Evolutionary conservation across 2,113 vertebrate genomes (phyloP).

Genomic region (Neofelis nebulosa): DNA sequence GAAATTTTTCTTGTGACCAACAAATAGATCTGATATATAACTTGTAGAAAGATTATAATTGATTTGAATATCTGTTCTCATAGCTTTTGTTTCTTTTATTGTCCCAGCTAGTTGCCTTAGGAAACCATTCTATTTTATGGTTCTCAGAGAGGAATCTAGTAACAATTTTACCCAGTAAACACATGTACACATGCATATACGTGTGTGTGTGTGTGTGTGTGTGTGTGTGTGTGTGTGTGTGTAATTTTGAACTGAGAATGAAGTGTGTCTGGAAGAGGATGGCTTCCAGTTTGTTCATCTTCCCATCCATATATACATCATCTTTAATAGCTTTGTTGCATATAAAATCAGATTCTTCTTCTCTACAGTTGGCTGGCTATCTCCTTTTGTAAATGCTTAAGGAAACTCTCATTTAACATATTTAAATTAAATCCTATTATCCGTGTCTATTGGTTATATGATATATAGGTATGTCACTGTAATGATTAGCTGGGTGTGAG

Average conservation of each 20-base stretch:
- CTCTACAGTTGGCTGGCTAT: neutral
- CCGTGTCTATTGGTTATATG: neutral
- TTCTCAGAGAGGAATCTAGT: neutral
- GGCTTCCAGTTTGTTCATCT: neutral
- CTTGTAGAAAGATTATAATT: neutral
- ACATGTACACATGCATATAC: neutral
- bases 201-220: too few relatives aligned
- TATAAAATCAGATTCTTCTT: neutral
- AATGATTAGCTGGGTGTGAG: neutral
- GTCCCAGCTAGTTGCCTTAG: neutral
- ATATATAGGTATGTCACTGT: neutral
- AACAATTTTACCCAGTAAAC: neutral
- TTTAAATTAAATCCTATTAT: neutral
- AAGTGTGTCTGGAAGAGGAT: neutral
- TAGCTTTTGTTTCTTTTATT: neutral
- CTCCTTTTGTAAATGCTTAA: neutral
- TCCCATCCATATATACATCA: neutral
- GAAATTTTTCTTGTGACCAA: neutral
- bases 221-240: neutral
- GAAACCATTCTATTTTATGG: neutral
- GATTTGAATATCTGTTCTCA: neutral
- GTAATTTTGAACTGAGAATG: neutral
- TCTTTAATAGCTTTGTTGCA: neutral
- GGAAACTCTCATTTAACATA: neutral
- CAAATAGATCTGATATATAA: neutral